Base-by-base conservation (phyloP, 2,888 invertebrate species). In the Tachina lurida region DNA sequence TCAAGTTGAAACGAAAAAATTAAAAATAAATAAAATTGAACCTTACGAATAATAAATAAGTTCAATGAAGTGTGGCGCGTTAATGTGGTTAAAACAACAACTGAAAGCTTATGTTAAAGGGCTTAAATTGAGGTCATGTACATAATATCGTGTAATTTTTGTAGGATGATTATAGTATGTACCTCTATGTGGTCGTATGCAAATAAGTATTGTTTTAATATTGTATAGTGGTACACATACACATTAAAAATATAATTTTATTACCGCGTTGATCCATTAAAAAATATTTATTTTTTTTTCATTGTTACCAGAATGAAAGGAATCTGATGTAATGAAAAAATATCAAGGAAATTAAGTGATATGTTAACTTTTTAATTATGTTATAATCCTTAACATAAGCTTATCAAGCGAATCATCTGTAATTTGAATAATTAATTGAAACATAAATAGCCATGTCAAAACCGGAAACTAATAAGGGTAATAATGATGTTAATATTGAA, bases 191-290 rank as follows among this genome's bases (percentile, higher is more conserved):
- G 17, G 31, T 43, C 45, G 17, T 45, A 47, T 39, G 22, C 19
- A 58, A 77, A 60, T 68, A 77, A 70, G n/a, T 43, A 41, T 9
- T 45, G 19, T 17, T 22, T 22, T 49, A 49, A 49, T 52, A 3
- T 49, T 67, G 7, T 67, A 12, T 15, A 62, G 39, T 52, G 45
- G 45, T 31, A 31, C 7, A 22, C 22, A 43, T 31, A 31, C 0
- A 31, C 2, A 43, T 58, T 62, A 65, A 80, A 58, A 45, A 67
- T 10, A n/a, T 56, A 3, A 31, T 73, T 67, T 80, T 41, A 63
- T 65, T 62, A 70, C 54, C 65, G 19, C 74, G 15, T 52, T 73
- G 74, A 67, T 74, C 67, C 43, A 67, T 67, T 74, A n/a, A 73
- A 67, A 65, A 79, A 10, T 17, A 73, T 58, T 80, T 56, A 65